Base-by-base conservation (phyloP, 2,888 invertebrate species). In the Hemicrepidius hirtus region DNA sequence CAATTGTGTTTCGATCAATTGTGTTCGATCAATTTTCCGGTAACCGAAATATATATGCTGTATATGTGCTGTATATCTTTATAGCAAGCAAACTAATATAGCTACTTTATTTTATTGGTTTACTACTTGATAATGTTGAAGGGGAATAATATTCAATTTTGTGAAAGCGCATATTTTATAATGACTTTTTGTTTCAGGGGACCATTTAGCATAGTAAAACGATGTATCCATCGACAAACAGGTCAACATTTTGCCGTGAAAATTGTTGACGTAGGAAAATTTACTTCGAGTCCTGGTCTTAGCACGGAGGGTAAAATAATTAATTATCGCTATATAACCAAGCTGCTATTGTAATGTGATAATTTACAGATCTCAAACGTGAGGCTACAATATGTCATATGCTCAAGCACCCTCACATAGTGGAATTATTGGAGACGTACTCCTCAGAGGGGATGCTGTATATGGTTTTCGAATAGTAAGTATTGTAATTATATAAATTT, bases 401-500 rank as follows among this genome's bases (percentile, higher is more conserved):
- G 96, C 89, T 99, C 82, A 99, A 99, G 86, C 99, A 99, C 88
- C 97, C 97, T 3, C 98, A 99, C 88, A 99, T 99, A 81, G 98
- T 98, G 80, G 98, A 99, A 87, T 91, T 99, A 67, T 89, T 98
- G 80, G 99, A 99, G 88, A 98, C 98, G 0, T 99, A 98, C 91
- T 97, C 97, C 85, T 97, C 97, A 4, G 98, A 98, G 87, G 98
- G 98, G 82, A 97, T 98, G 96, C 92, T 99, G 20, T 99, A 98
- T 87, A 98, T 99, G 98, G 98, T 99, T 77, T 99, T 98, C 88
- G 98, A 98, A 91, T 97, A 95, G 98, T 98, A 90, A 96, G 97
- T 95, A 86, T 55, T 18, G 13, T 10, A 18, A 18, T 50, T 21
- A 21, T 32, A 5, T 24, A 24, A 24, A 24, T 24, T 5, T 2